Base-by-base conservation (phyloP, 2,797 vertebrate species). In the Brachyalestes nurse region DNA sequence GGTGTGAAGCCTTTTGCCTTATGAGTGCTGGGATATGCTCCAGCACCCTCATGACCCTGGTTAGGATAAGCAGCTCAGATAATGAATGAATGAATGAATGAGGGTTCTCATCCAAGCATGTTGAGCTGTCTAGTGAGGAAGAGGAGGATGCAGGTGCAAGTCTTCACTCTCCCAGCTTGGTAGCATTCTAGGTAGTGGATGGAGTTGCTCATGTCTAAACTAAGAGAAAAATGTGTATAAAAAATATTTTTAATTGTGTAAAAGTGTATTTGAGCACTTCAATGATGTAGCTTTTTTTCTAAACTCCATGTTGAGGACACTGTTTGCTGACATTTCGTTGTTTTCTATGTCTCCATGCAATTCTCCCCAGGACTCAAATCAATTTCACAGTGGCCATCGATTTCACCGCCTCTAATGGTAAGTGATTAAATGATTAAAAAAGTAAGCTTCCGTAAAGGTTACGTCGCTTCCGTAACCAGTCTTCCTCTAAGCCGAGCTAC, bases 331-430 rank as follows among this genome's bases (percentile, higher is more conserved):
- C 49, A 67, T 53, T 82, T 5, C 19, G 71, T 84, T 81, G 79
- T 86, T 83, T 83, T 75, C 66, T 4, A 12, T 70, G 23, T 67
- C 14, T 82, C 82, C 60, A 83, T 83, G 40, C 40, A 16, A 34
- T 25, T 78, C 73, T 72, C 88, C 76, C 51, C 82, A 98, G 97
- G 88, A 98, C 97, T 4, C 97, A 99, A 91, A 97, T 99, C 93
- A 97, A 97, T 94, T 99, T 99, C 92, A 99, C 97, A 0, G 97
- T 99, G 89, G 97, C 97, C 90, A 99, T 99, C 0, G 97, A 99
- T 92, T 99, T 99, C 93, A 99, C 97, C 0, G 97, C 97, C 2
- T 99, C 97, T 89, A 99, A 99, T 72, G 97, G 97, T 98, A 94
- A 96, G 96, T 93, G 85, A 90, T 90, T 82, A 81, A 75, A 23